Base-by-base conservation (phyloP, 1,140 invertebrate species). In the Hyposmocoma kahamanoa region DNA sequence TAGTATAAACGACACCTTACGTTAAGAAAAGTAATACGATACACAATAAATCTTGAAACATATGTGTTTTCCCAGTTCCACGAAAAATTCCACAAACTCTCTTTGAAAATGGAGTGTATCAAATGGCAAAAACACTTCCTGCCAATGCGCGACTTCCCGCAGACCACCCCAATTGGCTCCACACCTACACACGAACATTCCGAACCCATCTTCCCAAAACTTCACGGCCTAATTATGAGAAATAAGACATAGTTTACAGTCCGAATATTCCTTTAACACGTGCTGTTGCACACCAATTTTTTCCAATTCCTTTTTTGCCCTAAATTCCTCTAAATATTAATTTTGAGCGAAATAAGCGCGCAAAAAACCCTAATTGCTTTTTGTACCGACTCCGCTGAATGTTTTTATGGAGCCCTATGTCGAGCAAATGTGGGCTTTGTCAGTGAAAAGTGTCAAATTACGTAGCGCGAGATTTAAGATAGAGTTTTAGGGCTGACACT, bases 281-380 rank as follows among this genome's bases (percentile, higher is more conserved):
- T 85, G 82, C 78, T 75, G 56, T n/a, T n/a, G n/a, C n/a, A n/a
- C n/a, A n/a, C n/a, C n/a, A n/a, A n/a, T n/a, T n/a, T n/a, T n/a
- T n/a, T n/a, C n/a, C n/a, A 49, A 30, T 20, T 56, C 53, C 58
- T 70, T 76, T 79, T 76, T 67, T 59, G 53, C 24, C 47, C 22
- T 34, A 59, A 57, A 83, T 85, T 82, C 76, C 67, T 67, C 62
- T 74, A 79, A 82, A 83, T 80, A 80, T 85, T 79, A 83, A 78
- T 82, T 83, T 68, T 53, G 65, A 63, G 62, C 63, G 63, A 66
- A 67, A 69, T 64, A 60, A 52, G 19, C 26, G 18, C 17, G 59
- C 67, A 82, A 85, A 85, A 84, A 85, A 79, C 62, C 34, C 78
- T 85, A 85, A 85, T 85, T 85, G 78, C 76, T 85, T 85, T 85